Evolutionary conservation across 2,888 invertebrate genomes (phyloP), one percentile per base, ranked within the genome.

Genomic region (Aspidiotus destructor): DNA sequence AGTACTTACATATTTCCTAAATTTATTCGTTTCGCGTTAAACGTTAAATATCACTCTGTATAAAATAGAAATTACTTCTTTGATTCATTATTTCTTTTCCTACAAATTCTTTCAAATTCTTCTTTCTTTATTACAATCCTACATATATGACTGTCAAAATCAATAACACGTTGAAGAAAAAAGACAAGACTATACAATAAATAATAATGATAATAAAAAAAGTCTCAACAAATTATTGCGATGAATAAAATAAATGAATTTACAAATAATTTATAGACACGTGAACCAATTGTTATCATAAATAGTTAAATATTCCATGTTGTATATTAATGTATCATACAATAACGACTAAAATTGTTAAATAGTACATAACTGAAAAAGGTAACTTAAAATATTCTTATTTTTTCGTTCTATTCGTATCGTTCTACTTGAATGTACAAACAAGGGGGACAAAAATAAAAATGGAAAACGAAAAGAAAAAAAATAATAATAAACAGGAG

Each of bases 371-470:
- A 65, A n/a, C n/a, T 61, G 16, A 61, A 61, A 60, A 58, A 67
- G 67, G 67, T 67, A 67, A 67, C 67, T 67, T 67, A 67, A 67
- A 67, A 60, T 67, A 67, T 67, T 65, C 28, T 65, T 58, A 42
- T 57, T 67, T 67, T n/a, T 58, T 63, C 41, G 40, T 41, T 13
- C n/a, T 40, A 58, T 8, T 58, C 28, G 15, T 54, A 17, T 54
- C 15, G 17, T 54, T 16, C 9, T n/a, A 16, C 55, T 54, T 16
- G 17, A 16, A 54, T 58, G 58, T 58, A 58, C 58, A 58, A 58
- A 58, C 9, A 54, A 54, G 6, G 15, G 8, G 15, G 17, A 15
- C 3, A 13, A n/a, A 54, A 54, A 16, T 54, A 3, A 28, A 28
- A 3, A 28, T 28, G 28, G 28, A 28, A 28, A 28, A 28, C 28